These are phyloP conservation scores for Cuculus canorus DNA, from an alignment of 2,797 vertebrate genomes.

Conservation along the genomic window DNA sequence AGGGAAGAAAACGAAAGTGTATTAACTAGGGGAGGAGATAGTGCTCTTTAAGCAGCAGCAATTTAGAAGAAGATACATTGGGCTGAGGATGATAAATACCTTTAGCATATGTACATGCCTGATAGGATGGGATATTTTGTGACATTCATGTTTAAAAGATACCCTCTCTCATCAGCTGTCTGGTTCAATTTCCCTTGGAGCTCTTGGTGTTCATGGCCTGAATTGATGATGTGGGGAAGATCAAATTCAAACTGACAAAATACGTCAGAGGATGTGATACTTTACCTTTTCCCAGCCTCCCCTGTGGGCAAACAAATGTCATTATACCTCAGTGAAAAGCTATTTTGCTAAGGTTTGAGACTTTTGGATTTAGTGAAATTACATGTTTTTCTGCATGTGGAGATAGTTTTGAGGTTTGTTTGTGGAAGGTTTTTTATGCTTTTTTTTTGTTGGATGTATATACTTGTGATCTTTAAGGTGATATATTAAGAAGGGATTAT, in stretches of 20 bases:
- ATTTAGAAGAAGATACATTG: not conserved
- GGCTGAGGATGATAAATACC: not conserved
- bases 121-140: not conserved
- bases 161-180: not conserved
- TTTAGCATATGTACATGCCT: not conserved
- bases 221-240: slow-evolving; percentile 10
- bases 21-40: not conserved
- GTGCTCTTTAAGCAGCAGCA: not conserved
- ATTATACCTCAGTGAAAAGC: slow-evolving; percentile 1
- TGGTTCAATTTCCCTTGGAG: slow-evolving; percentile 1
- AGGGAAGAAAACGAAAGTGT: not conserved
- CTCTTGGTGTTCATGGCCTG: not conserved
- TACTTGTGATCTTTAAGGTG: not conserved
- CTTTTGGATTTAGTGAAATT: not conserved
- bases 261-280: not conserved
- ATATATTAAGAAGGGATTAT: not conserved
- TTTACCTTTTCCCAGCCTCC: not conserved
- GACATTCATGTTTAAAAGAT: not conserved
- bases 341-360: not conserved
- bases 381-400: not conserved
- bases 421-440: not conserved
- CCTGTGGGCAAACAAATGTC: not conserved
- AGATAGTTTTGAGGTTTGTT: not conserved
- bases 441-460: not conserved
- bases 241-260: slow-evolving; percentile 36